These are phyloP conservation scores for Dione juno DNA, from an alignment of 2,888 invertebrate species.

Conservation along the genomic window DNA sequence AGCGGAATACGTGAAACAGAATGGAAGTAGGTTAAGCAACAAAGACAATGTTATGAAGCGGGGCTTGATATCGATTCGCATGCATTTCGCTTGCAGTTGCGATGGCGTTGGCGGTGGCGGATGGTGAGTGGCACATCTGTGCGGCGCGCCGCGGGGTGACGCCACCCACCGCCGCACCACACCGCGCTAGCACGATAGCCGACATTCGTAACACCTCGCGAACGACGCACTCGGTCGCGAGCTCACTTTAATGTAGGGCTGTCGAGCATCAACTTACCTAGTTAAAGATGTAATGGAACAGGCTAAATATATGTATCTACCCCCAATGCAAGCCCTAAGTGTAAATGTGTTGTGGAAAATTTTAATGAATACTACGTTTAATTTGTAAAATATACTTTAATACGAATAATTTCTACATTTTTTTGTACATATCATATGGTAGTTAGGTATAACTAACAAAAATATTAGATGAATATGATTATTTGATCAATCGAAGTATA, in stretches of 20 bases:
- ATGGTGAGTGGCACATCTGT: slow-evolving; percentile 64
- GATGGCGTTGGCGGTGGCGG: slow-evolving; percentile 47
- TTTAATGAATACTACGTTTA: slow-evolving; percentile 3
- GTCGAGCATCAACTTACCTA: slow-evolving; percentile 42
- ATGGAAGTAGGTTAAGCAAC: slow-evolving; percentile 77
- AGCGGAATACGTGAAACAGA: slow-evolving; percentile 43
- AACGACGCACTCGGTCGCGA: slow-evolving; percentile 72
- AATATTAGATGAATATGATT: not conserved
- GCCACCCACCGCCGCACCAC: slow-evolving; percentile 48
- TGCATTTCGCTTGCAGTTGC: slow-evolving; percentile 69
- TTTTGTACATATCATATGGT: not conserved
- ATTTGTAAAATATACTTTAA: not conserved
- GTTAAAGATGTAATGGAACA: slow-evolving; percentile 4
- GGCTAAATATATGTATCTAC: not conserved
- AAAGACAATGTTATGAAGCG: slow-evolving; percentile 75
- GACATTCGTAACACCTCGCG: slow-evolving; percentile 80
- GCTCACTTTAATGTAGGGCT: slow-evolving; percentile 72
- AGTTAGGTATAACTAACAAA: not conserved
- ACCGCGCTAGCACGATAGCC: slow-evolving; percentile 69
- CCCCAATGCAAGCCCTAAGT: not conserved
- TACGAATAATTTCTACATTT: not conserved
- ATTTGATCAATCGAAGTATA: no score
- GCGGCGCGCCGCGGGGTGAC: slow-evolving; percentile 68
- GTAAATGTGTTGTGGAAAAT: slow-evolving; percentile 5
- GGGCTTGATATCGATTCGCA: slow-evolving; percentile 75